Conservation (phyloP, 2,113 vertebrate genomes). For the Tringa solitaria region DNA sequence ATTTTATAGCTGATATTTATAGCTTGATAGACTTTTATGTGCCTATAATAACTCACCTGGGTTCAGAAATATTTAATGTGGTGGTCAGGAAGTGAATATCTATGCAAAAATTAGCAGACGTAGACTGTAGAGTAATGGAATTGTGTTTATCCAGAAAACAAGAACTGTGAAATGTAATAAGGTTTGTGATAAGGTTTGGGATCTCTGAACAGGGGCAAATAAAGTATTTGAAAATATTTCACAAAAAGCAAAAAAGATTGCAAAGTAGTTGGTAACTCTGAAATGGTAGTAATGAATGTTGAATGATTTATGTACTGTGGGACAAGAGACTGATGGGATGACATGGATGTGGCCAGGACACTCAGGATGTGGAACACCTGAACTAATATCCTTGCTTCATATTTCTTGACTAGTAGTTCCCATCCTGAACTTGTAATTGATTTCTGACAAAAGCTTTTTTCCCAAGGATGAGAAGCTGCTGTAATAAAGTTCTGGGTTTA, state of each 20-base stretch:
- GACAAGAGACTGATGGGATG: neutral
- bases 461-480: neutral
- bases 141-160: neutral
- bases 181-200: neutral
- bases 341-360: neutral
- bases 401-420: neutral
- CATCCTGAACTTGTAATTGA: neutral
- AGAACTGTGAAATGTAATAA: neutral
- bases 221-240: neutral
- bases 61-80: neutral
- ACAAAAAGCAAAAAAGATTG: neutral
- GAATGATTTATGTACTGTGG: neutral
- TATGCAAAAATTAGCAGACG: neutral
- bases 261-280: neutral
- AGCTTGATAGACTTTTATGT: neutral
- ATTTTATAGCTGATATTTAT: neutral
- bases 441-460: neutral
- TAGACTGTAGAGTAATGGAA: neutral
- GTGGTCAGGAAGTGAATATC: neutral
- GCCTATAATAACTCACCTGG: neutral
- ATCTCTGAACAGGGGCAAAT: neutral
- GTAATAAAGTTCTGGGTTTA: neutral
- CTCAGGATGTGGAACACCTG: neutral
- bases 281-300: neutral
- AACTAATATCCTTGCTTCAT: neutral